Evolutionary conservation across 2,888 invertebrate species (phyloP), one percentile per base, ranked within the genome.

Genomic region (Cryptus viduatorius): DNA sequence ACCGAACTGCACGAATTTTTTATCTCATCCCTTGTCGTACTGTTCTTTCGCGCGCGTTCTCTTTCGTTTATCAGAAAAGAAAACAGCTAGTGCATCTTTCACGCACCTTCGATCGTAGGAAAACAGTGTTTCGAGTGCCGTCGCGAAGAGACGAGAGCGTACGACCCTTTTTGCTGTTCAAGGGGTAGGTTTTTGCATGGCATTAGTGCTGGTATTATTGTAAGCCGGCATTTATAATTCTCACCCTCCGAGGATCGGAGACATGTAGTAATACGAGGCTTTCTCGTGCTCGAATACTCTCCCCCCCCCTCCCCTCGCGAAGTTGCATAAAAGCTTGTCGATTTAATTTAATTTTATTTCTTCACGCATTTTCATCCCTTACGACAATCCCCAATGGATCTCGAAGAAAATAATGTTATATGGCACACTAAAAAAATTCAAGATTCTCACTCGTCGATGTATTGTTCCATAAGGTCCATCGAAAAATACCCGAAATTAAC

Each of bases 201-300:
- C 91, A 92, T 93, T 92, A 92, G 89, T 84, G 76, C 91, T 86
- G 86, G 90, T 92, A 91, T 93, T 92, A 92, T 93, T 92, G 89
- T 92, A 93, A 92, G 92, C 92, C 87, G 90, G 87, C 90, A 91
- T 90, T 89, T 89, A 91, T 92, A 90, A 92, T 91, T 91, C 89
- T 88, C 89, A 87, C 88, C 89, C 89, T 82, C 83, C 69, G 59
- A 82, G 64, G 80, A 44, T 77, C 73, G 75, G 71, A 59, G 64
- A 53, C 50, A 46, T 71, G 56, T 48, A 73, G 29, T 7, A 7
- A 8, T 56, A 44, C 75, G 73, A n/a, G 48, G 68, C 77, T 78
- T 65, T 69, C 75, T 72, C n/a, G 37, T 44, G 19, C 82, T 83
- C 65, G 64, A 68, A 73, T 78, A 19, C 48, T 48, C 37, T 4